Conservation (phyloP, 2,113 vertebrate species). For the Oryzias celebensis region DNA sequence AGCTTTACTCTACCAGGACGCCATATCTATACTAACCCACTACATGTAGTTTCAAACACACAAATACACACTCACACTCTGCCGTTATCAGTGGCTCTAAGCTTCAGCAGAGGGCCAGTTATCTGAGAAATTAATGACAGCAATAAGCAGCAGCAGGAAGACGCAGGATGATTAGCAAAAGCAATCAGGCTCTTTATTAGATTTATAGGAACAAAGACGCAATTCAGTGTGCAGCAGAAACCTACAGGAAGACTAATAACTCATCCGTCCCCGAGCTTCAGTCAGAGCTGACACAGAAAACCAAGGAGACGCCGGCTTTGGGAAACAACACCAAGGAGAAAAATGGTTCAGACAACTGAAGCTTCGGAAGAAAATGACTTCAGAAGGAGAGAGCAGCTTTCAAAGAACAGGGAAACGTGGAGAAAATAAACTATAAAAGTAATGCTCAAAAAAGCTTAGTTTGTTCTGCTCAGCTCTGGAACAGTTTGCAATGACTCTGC, state of each 20-base stretch:
- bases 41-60: constrained; percentile 1
- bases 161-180: constrained; percentile 72
- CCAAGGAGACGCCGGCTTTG: constrained; percentile 24
- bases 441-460: no score
- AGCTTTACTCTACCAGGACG: background rate
- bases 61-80: constrained; percentile 5
- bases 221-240: constrained; percentile 49
- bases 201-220: constrained; percentile 74
- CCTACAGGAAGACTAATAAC: constrained; percentile 60
- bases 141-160: constrained; percentile 71
- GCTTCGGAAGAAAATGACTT: background rate
- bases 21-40: constrained; percentile 11
- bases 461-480: no score
- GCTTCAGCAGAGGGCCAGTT: constrained; percentile 59
- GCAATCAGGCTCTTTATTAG: constrained; percentile 73
- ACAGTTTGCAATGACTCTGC: no score
- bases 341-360: constrained; percentile 15
- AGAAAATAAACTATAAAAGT: background rate
- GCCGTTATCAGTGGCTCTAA: constrained; percentile 50
- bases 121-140: constrained; percentile 73
- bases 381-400: background rate
- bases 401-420: background rate
- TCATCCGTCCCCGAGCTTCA: constrained; percentile 37
- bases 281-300: constrained; percentile 20
- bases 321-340: constrained; percentile 18